Evolutionary conservation across 2,113 vertebrate genomes (phyloP), one percentile per base, ranked within the genome.

Genomic region (Notarius lentiginosus): DNA sequence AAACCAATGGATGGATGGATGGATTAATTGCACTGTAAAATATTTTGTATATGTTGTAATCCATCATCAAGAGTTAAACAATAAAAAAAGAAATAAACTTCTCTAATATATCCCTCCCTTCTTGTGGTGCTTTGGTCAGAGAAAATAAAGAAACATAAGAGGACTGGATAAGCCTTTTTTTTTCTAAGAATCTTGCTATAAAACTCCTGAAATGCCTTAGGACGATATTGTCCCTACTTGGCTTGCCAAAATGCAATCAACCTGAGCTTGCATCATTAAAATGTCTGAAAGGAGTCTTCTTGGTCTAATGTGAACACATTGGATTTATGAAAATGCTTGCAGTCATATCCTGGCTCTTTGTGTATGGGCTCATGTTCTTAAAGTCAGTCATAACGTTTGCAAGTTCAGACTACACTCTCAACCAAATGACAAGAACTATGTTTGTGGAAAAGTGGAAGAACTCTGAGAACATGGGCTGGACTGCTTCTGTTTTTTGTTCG

Each of bases 251-350:
- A 75, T 75, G 55, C 22, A 75, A 75, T 84, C 61, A 84, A 49
- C n/a, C 55, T 75, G 22, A 60, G 30, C 68, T 84, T 55, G 83
- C 55, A 12, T 73, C 83, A 84, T 70, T 56, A 56, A 84, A 73
- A 84, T n/a, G 30, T 60, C 83, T 75, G 20, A 41, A 11, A 24
- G 18, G 17, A 82, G 20, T 18, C 55, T 84, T n/a, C 56, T 49
- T 47, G 70, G 70, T 84, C 12, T 60, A 76, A 61, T 84, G 82
- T 84, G 66, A 24, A 84, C 68, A 9, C 68, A 84, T 47, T 18
- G 10, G 9, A 56, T 73, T 84, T 73, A 47, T 58, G 53, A 58
- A 68, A 73, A 58, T 56, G 30, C 53, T 84, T 72, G 58, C 20
- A 56, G 66, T 58, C 66, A 47, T 84, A 55, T 75, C 24, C 14